phyloP scores from a whole-genome alignment of 2,888 invertebrate species.

The Leptinotarsa tumamoca region DNA sequence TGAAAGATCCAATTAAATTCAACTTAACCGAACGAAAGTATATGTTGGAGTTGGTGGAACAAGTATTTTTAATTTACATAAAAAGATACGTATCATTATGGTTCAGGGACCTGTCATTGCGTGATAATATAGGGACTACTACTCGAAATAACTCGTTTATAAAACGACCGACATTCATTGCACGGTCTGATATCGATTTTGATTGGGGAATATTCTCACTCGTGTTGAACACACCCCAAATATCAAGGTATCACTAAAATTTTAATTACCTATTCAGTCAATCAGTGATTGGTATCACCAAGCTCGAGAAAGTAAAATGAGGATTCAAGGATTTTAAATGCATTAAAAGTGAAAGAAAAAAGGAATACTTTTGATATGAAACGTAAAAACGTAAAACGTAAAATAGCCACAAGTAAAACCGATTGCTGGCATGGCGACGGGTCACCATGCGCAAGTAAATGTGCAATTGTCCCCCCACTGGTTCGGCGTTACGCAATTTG shows the following conservation, averaged over 20 bases:
- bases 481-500: too few species aligned
- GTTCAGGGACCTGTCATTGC: slow-evolving; percentile 18
- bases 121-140: slow-evolving; percentile 22
- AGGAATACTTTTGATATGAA: too few species aligned
- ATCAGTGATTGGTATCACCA: slow-evolving; percentile 1
- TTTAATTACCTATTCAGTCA: slow-evolving; percentile 34
- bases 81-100: slow-evolving; percentile 31
- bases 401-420: too few species aligned
- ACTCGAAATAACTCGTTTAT: slow-evolving; percentile 16
- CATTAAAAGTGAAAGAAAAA: too few species aligned
- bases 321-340: background rate
- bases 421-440: too few species aligned
- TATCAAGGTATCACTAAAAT: slow-evolving; percentile 35
- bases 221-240: slow-evolving; percentile 36
- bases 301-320: background rate
- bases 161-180: slow-evolving; percentile 19
- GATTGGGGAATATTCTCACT: slow-evolving; percentile 22
- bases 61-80: slow-evolving; percentile 35
- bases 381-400: too few species aligned
- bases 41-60: slow-evolving; percentile 28
- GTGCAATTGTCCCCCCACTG: too few species aligned
- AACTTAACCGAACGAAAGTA: slow-evolving; percentile 23
- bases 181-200: slow-evolving; percentile 6
- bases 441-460: too few species aligned
- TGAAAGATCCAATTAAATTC: slow-evolving; percentile 15